Conservation (phyloP, 2,113 vertebrate species). For the Prietella phreatophila region DNA sequence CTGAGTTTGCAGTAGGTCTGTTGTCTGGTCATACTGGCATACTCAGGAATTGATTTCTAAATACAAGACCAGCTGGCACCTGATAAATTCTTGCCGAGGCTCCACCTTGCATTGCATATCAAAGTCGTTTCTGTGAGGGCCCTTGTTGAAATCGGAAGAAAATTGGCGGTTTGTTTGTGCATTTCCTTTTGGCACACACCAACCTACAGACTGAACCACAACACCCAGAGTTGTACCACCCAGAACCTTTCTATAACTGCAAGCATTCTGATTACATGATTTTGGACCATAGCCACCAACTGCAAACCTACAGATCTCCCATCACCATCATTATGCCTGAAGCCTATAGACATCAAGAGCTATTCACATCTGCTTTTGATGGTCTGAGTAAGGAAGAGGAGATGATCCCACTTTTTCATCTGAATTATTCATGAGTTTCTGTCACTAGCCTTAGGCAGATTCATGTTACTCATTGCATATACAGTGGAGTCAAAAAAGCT, state of each 20-base stretch:
- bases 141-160: not conserved
- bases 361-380: constrained; percentile 19
- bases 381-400: not conserved
- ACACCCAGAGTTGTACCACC: not conserved
- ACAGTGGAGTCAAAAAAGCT: not conserved
- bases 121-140: not conserved
- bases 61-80: constrained; percentile 13
- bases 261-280: not conserved
- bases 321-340: not conserved
- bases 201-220: not conserved
- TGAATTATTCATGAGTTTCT: not conserved
- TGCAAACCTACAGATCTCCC: not conserved
- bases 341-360: not conserved
- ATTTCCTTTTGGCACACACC: not conserved
- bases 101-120: constrained; percentile 3
- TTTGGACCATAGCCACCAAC: not conserved
- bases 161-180: not conserved
- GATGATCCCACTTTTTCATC: not conserved
- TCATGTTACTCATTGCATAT: not conserved
- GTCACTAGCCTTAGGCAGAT: not conserved
- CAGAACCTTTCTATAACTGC: not conserved
- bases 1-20: constrained; percentile 17
- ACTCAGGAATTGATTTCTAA: constrained; percentile 6
- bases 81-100: not conserved
- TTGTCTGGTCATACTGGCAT: constrained; percentile 27